These are phyloP conservation scores for Bergia puertoricense DNA, from an alignment of 92 coral and sea anemone genomes.

Conservation along the genomic window DNA sequence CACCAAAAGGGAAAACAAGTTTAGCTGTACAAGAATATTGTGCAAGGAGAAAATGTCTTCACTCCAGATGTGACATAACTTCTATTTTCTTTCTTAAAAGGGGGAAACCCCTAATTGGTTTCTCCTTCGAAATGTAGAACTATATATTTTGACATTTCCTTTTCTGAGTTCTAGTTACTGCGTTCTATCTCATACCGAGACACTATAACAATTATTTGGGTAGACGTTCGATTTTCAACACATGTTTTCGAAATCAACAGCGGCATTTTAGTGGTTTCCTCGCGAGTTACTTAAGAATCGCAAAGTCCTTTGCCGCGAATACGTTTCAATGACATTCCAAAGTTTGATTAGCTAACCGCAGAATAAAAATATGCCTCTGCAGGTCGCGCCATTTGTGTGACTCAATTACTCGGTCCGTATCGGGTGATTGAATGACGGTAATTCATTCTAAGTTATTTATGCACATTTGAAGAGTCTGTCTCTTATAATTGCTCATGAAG, in stretches of 20 bases:
- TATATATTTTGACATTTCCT: slow-evolving; percentile 1
- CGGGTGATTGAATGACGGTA: slow-evolving; percentile 11
- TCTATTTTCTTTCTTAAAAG: slow-evolving; percentile 7
- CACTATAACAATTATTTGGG: neutral
- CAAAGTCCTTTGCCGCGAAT: slow-evolving; percentile 29
- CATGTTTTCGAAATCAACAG: neutral
- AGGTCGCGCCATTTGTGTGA: slow-evolving; percentile 40
- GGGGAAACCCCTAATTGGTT: slow-evolving; percentile 26
- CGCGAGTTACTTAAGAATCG: neutral
- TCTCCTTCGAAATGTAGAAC: neutral
- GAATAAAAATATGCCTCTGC: slow-evolving; percentile 34
- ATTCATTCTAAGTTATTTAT: neutral
- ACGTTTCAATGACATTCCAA: slow-evolving; percentile 33
- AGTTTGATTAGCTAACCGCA: slow-evolving; percentile 8
- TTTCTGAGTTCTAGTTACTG: neutral
- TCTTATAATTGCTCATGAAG: neutral
- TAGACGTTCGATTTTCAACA: neutral
- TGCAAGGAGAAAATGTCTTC: neutral
- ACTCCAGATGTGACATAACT: neutral
- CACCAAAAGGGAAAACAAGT: neutral
- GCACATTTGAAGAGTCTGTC: neutral
- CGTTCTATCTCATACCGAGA: slow-evolving; percentile 2
- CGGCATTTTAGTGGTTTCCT: slow-evolving; percentile 14
- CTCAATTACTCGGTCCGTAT: slow-evolving; percentile 8
- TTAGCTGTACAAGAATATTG: neutral